phyloP scores from a whole-genome alignment of 2,797 vertebrate species.

The Phataginus tetradactyla region DNA sequence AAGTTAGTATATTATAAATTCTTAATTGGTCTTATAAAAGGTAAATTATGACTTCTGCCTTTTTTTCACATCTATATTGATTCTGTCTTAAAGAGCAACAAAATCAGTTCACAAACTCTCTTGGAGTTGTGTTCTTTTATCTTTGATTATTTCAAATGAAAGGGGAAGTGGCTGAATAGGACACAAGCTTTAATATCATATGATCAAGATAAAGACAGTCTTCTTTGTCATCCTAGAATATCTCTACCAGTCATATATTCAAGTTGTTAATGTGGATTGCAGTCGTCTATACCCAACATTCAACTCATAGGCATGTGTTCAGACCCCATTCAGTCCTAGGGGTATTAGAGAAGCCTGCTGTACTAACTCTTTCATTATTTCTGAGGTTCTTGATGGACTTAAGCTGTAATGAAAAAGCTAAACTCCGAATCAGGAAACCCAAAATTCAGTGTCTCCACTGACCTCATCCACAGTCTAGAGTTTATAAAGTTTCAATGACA shows the following conservation, averaged over 20 bases:
- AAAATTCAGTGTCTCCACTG: slow-evolving; percentile 47
- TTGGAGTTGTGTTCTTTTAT: slow-evolving; percentile 30
- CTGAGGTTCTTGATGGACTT: background rate
- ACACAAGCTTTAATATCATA: background rate
- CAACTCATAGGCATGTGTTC: rapidly evolving
- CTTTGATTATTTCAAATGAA: background rate
- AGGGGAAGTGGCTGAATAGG: background rate
- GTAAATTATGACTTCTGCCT: slow-evolving; percentile 49
- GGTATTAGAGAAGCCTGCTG: background rate
- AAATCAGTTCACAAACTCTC: background rate
- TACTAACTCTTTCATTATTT: slow-evolving; percentile 22
- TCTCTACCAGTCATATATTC: background rate
- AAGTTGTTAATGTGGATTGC: background rate
- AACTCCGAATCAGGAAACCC: slow-evolving; percentile 68
- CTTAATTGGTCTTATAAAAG: slow-evolving; percentile 75
- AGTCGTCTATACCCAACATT: background rate
- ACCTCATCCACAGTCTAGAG: background rate
- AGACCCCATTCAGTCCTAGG: background rate
- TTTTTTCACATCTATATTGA: slow-evolving; percentile 40
- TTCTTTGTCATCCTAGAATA: background rate
- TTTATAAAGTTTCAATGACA: slow-evolving; percentile 53
- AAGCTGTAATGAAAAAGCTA: slow-evolving; percentile 52
- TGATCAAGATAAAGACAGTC: background rate
- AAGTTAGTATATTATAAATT: slow-evolving; percentile 52
- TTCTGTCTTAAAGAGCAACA: slow-evolving; percentile 76